Conservation (phyloP, 2,113 vertebrate genomes). For the Corvus moneduloides region DNA sequence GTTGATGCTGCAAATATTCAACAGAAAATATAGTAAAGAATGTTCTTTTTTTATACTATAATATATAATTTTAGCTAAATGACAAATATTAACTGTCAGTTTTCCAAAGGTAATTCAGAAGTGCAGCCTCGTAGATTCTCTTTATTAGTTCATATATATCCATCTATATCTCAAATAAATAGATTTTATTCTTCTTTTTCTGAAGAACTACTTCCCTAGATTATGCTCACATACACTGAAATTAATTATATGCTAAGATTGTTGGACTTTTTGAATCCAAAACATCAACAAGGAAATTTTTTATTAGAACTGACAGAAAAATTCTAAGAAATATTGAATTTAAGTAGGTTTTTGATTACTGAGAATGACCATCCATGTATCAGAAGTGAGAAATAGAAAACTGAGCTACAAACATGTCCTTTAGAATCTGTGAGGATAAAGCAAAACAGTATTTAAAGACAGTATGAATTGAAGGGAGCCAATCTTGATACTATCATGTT, state of each 20-base stretch:
- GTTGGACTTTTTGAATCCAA: background rate
- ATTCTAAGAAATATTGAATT: background rate
- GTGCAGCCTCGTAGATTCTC: background rate
- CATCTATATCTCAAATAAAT: background rate
- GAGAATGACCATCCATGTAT: background rate
- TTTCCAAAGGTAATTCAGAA: background rate
- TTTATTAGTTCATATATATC: background rate
- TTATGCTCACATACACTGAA: background rate
- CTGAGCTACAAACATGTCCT: background rate
- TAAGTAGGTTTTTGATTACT: background rate
- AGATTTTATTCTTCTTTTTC: background rate
- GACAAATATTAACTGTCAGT: constrained; percentile 1
- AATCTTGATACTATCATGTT: background rate
- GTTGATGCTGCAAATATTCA: constrained; percentile 64
- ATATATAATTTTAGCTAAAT: constrained; percentile 28
- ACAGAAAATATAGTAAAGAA: constrained; percentile 49
- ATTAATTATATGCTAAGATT: background rate
- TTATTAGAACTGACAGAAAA: background rate
- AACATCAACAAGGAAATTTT: background rate
- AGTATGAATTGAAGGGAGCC: background rate
- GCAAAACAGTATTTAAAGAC: background rate
- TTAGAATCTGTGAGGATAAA: background rate
- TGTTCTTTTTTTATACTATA: background rate
- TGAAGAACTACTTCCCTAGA: background rate
- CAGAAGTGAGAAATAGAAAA: background rate